These are phyloP conservation scores for Balanococcus diminutus DNA, from an alignment of 2,888 invertebrate species.

Conservation along the genomic window DNA sequence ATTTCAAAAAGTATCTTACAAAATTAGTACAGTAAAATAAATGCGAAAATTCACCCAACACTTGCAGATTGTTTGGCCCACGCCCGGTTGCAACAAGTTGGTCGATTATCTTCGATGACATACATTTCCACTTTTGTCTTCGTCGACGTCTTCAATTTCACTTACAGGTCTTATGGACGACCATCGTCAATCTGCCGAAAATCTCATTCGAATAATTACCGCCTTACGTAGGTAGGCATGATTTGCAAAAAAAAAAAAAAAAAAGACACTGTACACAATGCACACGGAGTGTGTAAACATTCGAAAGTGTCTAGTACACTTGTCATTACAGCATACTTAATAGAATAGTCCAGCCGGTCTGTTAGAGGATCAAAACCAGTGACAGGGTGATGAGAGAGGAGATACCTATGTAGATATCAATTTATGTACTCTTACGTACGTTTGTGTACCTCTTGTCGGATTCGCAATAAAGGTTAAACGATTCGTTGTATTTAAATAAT, in stretches of 20 bases:
- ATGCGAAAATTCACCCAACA: background rate
- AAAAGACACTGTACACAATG: background rate
- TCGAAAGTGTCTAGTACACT: background rate
- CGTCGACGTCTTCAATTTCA: slow-evolving; percentile 12
- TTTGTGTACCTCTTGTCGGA: background rate
- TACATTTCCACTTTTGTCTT: slow-evolving; percentile 15
- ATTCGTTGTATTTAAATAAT: slow-evolving; percentile 30
- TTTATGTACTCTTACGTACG: background rate
- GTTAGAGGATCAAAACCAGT: background rate
- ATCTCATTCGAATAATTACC: background rate
- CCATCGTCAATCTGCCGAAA: background rate
- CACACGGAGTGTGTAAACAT: background rate
- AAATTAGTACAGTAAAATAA: too few relatives aligned
- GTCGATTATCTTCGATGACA: background rate
- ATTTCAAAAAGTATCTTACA: background rate
- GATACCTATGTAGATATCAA: background rate
- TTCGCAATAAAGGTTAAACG: background rate
- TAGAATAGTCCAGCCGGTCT: background rate
- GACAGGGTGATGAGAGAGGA: background rate
- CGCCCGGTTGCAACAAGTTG: background rate
- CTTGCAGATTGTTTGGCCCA: background rate
- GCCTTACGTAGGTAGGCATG: background rate
- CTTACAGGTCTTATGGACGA: background rate
- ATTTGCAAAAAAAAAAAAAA: slow-evolving; percentile 1
- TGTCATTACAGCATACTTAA: background rate